A percentile compares a stretch with the other conserved stretches of the same genome.
phyloP scores from a whole-genome alignment of 2,888 invertebrate genomes.

The Labia minor region DNA sequence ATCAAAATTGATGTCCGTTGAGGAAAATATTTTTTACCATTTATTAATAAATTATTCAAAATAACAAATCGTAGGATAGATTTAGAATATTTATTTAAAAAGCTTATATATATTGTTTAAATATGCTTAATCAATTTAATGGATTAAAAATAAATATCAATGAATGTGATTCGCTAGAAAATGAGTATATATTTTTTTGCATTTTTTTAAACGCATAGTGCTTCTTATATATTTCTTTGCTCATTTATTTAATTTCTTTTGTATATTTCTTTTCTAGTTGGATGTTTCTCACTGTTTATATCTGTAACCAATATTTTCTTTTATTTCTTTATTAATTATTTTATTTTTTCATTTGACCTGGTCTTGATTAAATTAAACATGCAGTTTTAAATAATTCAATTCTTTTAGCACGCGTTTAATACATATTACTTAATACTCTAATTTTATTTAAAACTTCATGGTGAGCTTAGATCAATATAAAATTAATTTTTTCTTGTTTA shows the following conservation, averaged over 20 bases:
- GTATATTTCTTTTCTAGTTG: not conserved
- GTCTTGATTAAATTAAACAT: too few relatives aligned
- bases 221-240: not conserved
- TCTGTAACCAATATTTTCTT: too few relatives aligned
- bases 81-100: not conserved
- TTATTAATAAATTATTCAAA: not conserved
- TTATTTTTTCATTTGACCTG: too few relatives aligned
- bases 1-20: not conserved
- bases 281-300: too few relatives aligned
- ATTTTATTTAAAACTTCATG: too few relatives aligned
- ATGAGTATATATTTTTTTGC: not conserved
- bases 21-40: not conserved
- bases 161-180: constrained; percentile 13
- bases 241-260: not conserved
- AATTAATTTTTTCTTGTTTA: too few relatives aligned
- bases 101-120: not conserved
- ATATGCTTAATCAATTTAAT: too few relatives aligned
- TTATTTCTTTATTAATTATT: too few relatives aligned
- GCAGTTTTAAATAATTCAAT: too few relatives aligned
- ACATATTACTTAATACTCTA: too few relatives aligned
- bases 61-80: not conserved
- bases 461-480: too few relatives aligned
- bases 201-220: not conserved
- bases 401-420: too few relatives aligned
- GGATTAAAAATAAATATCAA: not conserved